Evolutionary conservation across 2,113 vertebrate species (phyloP).

Genomic region (Steatornis caripensis): DNA sequence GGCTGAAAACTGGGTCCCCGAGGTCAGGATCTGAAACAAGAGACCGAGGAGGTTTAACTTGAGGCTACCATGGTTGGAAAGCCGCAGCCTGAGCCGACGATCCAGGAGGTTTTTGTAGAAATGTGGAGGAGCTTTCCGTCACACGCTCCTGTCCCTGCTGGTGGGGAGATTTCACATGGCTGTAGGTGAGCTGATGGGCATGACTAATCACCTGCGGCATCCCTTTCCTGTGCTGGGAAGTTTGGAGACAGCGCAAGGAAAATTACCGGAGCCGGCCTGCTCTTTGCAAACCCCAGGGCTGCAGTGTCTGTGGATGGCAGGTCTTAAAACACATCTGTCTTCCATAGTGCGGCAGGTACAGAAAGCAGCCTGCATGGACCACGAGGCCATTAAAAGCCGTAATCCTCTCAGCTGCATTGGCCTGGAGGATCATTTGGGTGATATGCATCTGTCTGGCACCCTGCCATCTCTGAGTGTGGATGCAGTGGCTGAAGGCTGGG

Average conservation of each 20-base stretch:
- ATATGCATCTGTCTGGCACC: accelerated
- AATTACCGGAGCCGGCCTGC: neutral
- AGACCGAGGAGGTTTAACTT: neutral
- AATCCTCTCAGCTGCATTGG: neutral
- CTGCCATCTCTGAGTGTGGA: accelerated
- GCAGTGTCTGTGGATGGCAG: neutral
- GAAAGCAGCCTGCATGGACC: neutral
- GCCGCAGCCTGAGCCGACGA: neutral
- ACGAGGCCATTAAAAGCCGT: neutral
- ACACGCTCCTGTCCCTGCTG: neutral
- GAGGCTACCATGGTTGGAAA: neutral
- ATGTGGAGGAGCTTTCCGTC: neutral
- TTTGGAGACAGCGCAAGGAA: neutral
- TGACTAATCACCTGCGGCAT: neutral
- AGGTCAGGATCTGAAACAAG: neutral
- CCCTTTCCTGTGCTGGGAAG: neutral
- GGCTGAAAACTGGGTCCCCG: neutral
- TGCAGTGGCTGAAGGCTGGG: neutral
- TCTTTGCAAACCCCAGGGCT: neutral
- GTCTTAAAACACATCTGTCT: neutral
- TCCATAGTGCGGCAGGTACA: accelerated
- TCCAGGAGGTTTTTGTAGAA: neutral
- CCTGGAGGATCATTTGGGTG: neutral
- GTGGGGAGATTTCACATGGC: neutral
- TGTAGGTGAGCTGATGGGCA: neutral